Evolutionary conservation across 2,113 vertebrate species (phyloP).

Genomic region (Microcebus jonahi): DNA sequence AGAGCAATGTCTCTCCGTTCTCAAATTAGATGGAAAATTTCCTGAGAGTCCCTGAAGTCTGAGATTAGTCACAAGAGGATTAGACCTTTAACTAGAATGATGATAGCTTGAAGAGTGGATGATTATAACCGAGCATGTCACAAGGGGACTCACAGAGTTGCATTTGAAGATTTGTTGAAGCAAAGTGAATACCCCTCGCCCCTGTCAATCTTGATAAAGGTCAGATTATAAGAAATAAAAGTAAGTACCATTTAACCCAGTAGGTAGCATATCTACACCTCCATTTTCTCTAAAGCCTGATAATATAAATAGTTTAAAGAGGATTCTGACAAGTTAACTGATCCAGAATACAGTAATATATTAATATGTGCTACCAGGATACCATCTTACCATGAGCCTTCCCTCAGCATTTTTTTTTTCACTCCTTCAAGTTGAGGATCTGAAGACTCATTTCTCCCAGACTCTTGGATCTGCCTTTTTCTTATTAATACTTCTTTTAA

Average conservation of each 20-base stretch:
- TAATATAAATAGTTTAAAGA: conserved; percentile 68
- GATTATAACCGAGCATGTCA: conserved; percentile 11
- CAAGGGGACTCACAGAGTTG: conserved; percentile 16
- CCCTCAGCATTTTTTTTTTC: not conserved
- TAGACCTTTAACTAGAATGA: conserved; percentile 30
- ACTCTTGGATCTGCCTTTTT: not conserved
- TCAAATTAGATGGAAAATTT: conserved; percentile 45
- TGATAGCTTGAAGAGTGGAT: not conserved
- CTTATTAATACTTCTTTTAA: not conserved
- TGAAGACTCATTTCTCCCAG: not conserved
- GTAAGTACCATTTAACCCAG: conserved; percentile 61
- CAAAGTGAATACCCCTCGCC: not conserved
- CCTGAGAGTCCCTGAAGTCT: not conserved
- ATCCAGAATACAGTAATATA: conserved; percentile 31
- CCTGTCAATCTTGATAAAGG: conserved; percentile 67
- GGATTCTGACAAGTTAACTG: conserved; percentile 59
- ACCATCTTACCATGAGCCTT: not conserved
- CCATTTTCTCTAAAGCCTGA: conserved; percentile 46
- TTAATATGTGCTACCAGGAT: conserved; percentile 48
- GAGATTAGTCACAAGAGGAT: conserved; percentile 54
- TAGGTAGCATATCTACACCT: conserved; percentile 43
- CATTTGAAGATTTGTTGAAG: conserved; percentile 49
- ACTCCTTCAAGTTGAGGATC: not conserved
- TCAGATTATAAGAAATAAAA: conserved; percentile 66
- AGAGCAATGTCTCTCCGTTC: not conserved